Percentiles rank a stretch among this genome's conserved stretches.
phyloP scores from a whole-genome alignment of 1,140 invertebrate species.

The Anastatus disparis region DNA sequence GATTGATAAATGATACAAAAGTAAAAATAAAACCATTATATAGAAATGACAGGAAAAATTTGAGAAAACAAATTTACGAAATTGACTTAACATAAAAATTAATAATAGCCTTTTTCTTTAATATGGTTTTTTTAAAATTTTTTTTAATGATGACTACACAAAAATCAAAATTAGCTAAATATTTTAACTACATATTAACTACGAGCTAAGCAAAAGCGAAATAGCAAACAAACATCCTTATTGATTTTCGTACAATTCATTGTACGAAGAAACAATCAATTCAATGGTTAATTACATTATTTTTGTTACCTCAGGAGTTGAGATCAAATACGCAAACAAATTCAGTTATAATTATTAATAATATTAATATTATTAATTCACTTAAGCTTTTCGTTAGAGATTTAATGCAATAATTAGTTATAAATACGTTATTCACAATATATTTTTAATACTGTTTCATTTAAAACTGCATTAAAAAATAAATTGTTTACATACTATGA shows the following conservation, averaged over 20 bases:
- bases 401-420: not conserved
- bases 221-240: constrained; percentile 51
- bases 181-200: constrained; percentile 42
- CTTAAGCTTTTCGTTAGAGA: not conserved
- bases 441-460: too few relatives aligned
- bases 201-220: constrained; percentile 55
- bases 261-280: constrained; percentile 29
- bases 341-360: constrained; percentile 44
- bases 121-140: not conserved
- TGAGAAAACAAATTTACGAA: not conserved
- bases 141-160: constrained; percentile 6
- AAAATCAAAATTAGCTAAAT: constrained; percentile 36
- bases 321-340: constrained; percentile 61
- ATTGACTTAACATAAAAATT: too few relatives aligned
- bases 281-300: constrained; percentile 47
- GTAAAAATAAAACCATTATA: constrained; percentile 45
- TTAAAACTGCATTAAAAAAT: not conserved
- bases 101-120: not conserved
- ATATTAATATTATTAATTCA: not conserved
- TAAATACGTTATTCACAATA: too few relatives aligned
- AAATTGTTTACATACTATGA: too few relatives aligned
- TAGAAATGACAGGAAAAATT: constrained; percentile 44
- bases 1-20: not conserved
- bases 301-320: constrained; percentile 65
- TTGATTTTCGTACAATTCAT: constrained; percentile 39